phyloP scores from a whole-genome alignment of 2,888 invertebrate species.

The Apotomis turbidana region DNA sequence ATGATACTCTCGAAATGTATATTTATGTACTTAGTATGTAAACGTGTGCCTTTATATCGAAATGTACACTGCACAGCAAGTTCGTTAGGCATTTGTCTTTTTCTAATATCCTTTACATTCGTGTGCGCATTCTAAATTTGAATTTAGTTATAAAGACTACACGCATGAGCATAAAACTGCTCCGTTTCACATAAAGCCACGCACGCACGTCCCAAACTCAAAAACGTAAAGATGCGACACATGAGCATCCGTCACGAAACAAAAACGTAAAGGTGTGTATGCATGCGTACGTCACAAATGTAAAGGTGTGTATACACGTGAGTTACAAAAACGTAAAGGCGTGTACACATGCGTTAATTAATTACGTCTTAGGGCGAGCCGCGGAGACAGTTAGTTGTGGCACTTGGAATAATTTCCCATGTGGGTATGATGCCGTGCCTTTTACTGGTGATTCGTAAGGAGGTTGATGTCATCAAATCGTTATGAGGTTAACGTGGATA shows the following conservation, averaged over 20 bases:
- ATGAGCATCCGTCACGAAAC: slow-evolving; percentile 13
- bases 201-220: background rate
- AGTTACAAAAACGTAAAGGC: slow-evolving; percentile 29
- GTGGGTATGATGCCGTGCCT: slow-evolving; percentile 70
- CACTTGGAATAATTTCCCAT: slow-evolving; percentile 78
- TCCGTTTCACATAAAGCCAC: slow-evolving; percentile 5
- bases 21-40: background rate
- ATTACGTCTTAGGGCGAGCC: slow-evolving; percentile 77
- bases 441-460: slow-evolving; percentile 47
- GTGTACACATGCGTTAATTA: slow-evolving; percentile 62
- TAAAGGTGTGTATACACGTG: slow-evolving; percentile 22
- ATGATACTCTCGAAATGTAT: no score
- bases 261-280: slow-evolving; percentile 34
- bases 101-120: no score
- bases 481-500: slow-evolving; percentile 36
- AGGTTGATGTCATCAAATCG: slow-evolving; percentile 35
- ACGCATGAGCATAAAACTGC: background rate
- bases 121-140: background rate
- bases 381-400: slow-evolving; percentile 59
- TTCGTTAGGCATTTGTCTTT: no score
- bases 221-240: slow-evolving; percentile 8
- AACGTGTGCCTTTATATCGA: background rate
- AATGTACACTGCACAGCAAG: no score
- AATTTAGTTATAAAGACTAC: background rate
- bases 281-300: slow-evolving; percentile 46